Conservation (phyloP, 1,140 invertebrate species). For the Paralvinella palmiformis region DNA sequence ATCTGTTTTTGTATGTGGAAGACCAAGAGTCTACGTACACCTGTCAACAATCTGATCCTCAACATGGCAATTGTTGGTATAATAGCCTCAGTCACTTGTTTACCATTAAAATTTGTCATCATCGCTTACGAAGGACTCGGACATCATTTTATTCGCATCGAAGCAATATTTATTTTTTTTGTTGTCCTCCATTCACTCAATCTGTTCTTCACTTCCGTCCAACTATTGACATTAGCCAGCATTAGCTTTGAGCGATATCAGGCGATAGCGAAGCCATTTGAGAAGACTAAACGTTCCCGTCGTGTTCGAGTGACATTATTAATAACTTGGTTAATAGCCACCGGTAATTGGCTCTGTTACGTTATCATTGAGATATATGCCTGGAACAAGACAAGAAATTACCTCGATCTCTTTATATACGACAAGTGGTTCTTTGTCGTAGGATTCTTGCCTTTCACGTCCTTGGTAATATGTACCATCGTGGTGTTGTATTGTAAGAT, state of each 20-base stretch:
- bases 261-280: slow-evolving; percentile 3
- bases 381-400: too few species aligned
- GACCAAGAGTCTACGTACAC: slow-evolving; percentile 1
- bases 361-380: too few species aligned
- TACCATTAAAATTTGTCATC: background rate
- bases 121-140: background rate
- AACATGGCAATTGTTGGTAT: background rate
- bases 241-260: slow-evolving; percentile 2
- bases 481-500: too few species aligned
- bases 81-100: background rate
- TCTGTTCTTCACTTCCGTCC: background rate
- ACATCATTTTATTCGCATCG: background rate
- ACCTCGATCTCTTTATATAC: too few species aligned
- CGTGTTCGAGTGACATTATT: background rate
- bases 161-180: too few species aligned
- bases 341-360: too few species aligned
- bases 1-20: background rate
- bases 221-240: background rate
- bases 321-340: background rate
- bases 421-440: too few species aligned
- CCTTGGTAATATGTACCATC: too few species aligned
- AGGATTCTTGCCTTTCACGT: too few species aligned
- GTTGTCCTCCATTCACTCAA: background rate
- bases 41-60: background rate
- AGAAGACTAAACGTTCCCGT: background rate